phyloP scores from a whole-genome alignment of 2,113 vertebrate species.

The Polyodon spathula region DNA sequence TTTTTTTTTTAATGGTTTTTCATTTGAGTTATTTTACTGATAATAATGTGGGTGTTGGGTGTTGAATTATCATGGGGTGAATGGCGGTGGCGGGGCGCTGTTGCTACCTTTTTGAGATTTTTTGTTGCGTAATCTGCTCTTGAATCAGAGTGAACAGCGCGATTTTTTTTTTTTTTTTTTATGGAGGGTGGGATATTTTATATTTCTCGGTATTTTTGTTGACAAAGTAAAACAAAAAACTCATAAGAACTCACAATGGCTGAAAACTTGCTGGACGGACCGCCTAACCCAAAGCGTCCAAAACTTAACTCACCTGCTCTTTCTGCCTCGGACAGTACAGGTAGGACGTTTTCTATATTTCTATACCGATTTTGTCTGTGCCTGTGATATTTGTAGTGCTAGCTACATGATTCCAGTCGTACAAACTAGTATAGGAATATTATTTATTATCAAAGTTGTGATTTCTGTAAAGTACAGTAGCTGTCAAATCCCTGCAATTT shows the following conservation, averaged over 20 bases:
- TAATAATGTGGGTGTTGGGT: slow-evolving; percentile 67
- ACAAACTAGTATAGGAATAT: too few relatives aligned
- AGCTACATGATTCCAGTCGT: too few relatives aligned
- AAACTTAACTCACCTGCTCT: slow-evolving; percentile 88
- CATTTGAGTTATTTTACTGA: slow-evolving; percentile 39
- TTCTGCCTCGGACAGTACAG: slow-evolving; percentile 79
- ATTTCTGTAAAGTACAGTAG: too few relatives aligned
- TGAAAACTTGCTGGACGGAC: slow-evolving; percentile 89
- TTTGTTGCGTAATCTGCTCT: slow-evolving; percentile 34
- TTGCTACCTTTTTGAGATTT: slow-evolving; percentile 64
- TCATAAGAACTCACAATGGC: slow-evolving; percentile 58
- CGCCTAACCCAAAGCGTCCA: slow-evolving; percentile 82
- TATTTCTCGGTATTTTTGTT: slow-evolving; percentile 15
- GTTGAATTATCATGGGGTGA: slow-evolving; percentile 75
- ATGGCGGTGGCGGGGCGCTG: slow-evolving; percentile 69
- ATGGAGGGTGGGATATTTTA: slow-evolving; percentile 19
- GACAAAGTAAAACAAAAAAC: slow-evolving; percentile 19
- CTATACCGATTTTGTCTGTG: too few relatives aligned
- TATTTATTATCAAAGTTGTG: too few relatives aligned
- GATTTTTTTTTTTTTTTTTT: slow-evolving; percentile 19
- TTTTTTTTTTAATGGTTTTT: slow-evolving; percentile 47
- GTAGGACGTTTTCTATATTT: slow-evolving; percentile 47
- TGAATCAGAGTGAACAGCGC: slow-evolving; percentile 25
- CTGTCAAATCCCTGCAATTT: too few relatives aligned
- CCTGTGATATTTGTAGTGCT: background rate